A percentile compares a stretch with the other conserved stretches of the same genome.
Evolutionary conservation across 2,797 vertebrate species (phyloP).

Genomic region (Lagodon rhomboides): DNA sequence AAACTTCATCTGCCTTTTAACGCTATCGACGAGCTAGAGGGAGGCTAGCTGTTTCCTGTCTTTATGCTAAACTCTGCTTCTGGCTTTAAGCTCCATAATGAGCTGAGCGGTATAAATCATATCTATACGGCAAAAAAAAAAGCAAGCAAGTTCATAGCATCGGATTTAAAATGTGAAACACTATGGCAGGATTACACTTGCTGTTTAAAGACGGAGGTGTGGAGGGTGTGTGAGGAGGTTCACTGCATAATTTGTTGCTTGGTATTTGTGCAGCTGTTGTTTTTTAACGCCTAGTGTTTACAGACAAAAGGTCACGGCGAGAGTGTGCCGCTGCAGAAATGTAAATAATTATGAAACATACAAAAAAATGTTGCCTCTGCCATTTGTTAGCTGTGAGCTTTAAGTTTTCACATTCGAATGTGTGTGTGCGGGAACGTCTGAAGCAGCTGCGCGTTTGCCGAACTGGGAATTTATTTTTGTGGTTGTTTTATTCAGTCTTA

Average conservation of each 20-base stretch:
- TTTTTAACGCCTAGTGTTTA: slow-evolving; percentile 2
- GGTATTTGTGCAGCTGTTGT: slow-evolving; percentile 47
- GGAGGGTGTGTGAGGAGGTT: slow-evolving; percentile 11
- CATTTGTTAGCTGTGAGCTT: neutral
- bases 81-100: slow-evolving; percentile 1
- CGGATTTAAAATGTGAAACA: neutral
- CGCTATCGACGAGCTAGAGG: too few relatives aligned
- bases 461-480: neutral
- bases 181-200: neutral
- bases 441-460: neutral
- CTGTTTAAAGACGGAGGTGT: slow-evolving; percentile 11
- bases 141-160: neutral
- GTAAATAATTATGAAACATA: slow-evolving; percentile 16
- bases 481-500: neutral
- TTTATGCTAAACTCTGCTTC: neutral
- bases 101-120: neutral
- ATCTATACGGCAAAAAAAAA: neutral
- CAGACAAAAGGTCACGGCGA: slow-evolving; percentile 8
- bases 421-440: neutral
- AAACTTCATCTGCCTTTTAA: too few relatives aligned
- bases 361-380: neutral
- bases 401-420: neutral
- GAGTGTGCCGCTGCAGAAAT: neutral
- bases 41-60: neutral
- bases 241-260: slow-evolving; percentile 18